Evolutionary conservation across 1,140 invertebrate genomes (phyloP).

Genomic region (Akabosia matsudoensis): DNA sequence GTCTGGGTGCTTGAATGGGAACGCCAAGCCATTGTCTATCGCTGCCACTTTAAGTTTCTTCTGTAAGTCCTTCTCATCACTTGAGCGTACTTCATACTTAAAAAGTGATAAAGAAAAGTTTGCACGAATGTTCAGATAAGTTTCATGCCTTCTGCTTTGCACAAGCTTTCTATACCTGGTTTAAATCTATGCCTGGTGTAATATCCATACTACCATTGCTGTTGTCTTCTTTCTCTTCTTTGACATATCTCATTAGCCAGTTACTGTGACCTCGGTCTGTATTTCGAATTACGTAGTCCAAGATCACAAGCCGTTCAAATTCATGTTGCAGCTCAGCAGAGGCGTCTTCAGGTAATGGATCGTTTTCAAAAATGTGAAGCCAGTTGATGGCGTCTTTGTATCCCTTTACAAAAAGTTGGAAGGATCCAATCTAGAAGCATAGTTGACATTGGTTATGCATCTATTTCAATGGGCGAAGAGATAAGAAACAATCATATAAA

Average conservation of each 20-base stretch:
- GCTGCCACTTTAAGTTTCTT: slow-evolving; percentile 87
- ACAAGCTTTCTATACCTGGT: too few species aligned
- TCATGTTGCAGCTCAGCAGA: slow-evolving; percentile 84
- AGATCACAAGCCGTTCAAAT: slow-evolving; percentile 92
- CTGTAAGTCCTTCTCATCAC: slow-evolving; percentile 61
- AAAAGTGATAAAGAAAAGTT: background rate
- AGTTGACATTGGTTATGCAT: background rate
- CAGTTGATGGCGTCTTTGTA: slow-evolving; percentile 97
- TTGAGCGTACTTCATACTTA: slow-evolving; percentile 59
- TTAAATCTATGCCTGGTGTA: background rate
- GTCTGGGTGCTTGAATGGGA: slow-evolving; percentile 99
- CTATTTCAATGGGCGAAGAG: background rate
- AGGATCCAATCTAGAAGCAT: slow-evolving; percentile 75
- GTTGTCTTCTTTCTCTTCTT: slow-evolving; percentile 54
- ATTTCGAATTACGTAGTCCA: slow-evolving; percentile 99
- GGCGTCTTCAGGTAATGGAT: slow-evolving; percentile 68
- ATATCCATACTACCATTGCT: background rate
- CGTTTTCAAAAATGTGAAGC: slow-evolving; percentile 87
- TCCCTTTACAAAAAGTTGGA: slow-evolving; percentile 93
- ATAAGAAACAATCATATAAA: slow-evolving; percentile 6
- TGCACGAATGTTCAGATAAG: slow-evolving; percentile 5
- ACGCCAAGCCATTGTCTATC: slow-evolving; percentile 98
- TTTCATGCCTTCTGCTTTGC: background rate
- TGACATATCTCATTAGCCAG: slow-evolving; percentile 94
- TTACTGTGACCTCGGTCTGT: slow-evolving; percentile 99